phyloP scores from a whole-genome alignment of 2,797 vertebrate genomes.

The Enteromius paludinosus region DNA sequence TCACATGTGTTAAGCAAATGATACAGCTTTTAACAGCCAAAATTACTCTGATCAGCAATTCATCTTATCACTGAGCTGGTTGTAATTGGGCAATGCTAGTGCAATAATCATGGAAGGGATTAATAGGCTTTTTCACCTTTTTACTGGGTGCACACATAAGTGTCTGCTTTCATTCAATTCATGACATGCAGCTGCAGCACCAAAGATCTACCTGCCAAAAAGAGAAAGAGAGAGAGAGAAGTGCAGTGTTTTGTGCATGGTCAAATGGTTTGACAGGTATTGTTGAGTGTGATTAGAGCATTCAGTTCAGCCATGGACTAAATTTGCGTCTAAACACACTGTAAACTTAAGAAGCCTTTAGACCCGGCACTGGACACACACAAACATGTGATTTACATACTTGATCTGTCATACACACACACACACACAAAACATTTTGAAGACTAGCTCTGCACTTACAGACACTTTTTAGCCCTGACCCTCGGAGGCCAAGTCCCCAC shows the following conservation, averaged over 20 bases:
- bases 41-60: background rate
- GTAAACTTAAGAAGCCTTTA: slow-evolving; percentile 20
- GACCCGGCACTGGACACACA: slow-evolving; percentile 7
- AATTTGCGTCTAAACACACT: slow-evolving; percentile 18
- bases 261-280: slow-evolving; percentile 59
- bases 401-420: slow-evolving; percentile 26
- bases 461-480: slow-evolving; percentile 56
- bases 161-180: slow-evolving; percentile 39
- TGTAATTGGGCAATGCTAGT: slow-evolving; percentile 13
- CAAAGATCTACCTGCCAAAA: slow-evolving; percentile 48
- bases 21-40: background rate
- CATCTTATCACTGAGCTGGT: slow-evolving; percentile 15
- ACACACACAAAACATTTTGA: slow-evolving; percentile 35
- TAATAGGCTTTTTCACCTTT: slow-evolving; percentile 41
- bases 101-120: slow-evolving; percentile 11
- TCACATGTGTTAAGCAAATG: background rate
- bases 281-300: slow-evolving; percentile 59
- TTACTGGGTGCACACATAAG: slow-evolving; percentile 25
- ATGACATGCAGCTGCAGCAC: slow-evolving; percentile 31
- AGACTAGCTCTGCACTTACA: slow-evolving; percentile 30
- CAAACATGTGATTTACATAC: slow-evolving; percentile 25
- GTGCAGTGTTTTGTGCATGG: slow-evolving; percentile 41
- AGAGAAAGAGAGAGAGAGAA: slow-evolving; percentile 45
- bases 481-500: slow-evolving; percentile 53
- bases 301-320: slow-evolving; percentile 39